Percentiles rank a stretch among this genome's conserved stretches.
phyloP scores from a whole-genome alignment of 2,797 vertebrate species.

The Sebastes ruberrimus region DNA sequence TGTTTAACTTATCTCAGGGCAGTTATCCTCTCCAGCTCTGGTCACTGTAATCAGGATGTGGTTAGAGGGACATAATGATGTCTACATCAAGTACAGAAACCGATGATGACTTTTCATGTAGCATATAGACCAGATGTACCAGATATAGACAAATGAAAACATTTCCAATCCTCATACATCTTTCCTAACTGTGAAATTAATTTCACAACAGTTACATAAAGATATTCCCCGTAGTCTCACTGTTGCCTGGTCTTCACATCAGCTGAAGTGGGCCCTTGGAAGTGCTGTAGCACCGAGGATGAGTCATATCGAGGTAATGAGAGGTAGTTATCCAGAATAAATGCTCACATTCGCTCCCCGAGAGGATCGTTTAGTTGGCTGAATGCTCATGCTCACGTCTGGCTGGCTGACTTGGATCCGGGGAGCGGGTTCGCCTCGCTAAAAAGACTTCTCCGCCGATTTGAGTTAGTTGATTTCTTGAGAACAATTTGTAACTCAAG shows the following conservation, averaged over 20 bases:
- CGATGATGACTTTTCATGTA: slow-evolving; percentile 8
- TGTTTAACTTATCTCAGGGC: slow-evolving; percentile 45
- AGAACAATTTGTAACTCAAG: slow-evolving; percentile 10
- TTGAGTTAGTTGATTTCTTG: slow-evolving; percentile 41
- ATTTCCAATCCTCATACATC: background rate
- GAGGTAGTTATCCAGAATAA: slow-evolving; percentile 72
- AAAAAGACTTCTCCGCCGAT: slow-evolving; percentile 20
- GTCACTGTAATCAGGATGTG: slow-evolving; percentile 54
- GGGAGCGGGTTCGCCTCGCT: slow-evolving; percentile 15
- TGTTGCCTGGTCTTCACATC: slow-evolving; percentile 43
- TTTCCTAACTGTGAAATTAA: slow-evolving; percentile 13
- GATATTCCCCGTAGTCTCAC: background rate
- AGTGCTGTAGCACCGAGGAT: slow-evolving; percentile 59
- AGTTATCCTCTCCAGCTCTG: slow-evolving; percentile 24
- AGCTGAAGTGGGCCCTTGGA: slow-evolving; percentile 33
- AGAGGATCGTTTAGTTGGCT: slow-evolving; percentile 59
- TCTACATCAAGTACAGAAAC: slow-evolving; percentile 24
- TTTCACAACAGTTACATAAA: slow-evolving; percentile 10
- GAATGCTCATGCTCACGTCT: slow-evolving; percentile 57
- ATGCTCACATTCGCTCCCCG: slow-evolving; percentile 53
- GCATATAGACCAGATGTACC: background rate
- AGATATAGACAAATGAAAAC: background rate
- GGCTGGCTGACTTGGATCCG: slow-evolving; percentile 52
- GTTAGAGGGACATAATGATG: slow-evolving; percentile 41
- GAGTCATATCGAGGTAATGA: slow-evolving; percentile 76